These are phyloP conservation scores for Struthidea cinerea DNA, from an alignment of 2,113 vertebrate genomes.

Conservation along the genomic window DNA sequence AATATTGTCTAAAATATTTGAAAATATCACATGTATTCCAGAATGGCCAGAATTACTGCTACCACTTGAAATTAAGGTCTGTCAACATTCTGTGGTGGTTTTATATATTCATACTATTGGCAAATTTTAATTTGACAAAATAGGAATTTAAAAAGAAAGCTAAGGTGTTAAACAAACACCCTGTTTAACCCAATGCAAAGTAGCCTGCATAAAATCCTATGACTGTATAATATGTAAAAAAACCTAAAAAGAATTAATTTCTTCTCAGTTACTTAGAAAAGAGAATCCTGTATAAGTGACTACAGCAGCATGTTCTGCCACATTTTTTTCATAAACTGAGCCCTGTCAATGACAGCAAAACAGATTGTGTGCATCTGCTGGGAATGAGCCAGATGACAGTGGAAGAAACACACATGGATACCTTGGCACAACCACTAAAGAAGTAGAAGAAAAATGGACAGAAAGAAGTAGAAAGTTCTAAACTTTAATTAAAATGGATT, in stretches of 20 bases:
- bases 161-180: not conserved
- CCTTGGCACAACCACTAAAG: conserved; percentile 87
- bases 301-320: conserved; percentile 80
- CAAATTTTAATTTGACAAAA: not conserved
- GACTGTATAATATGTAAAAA: not conserved
- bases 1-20: not conserved
- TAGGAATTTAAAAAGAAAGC: not conserved
- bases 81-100: not conserved
- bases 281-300: conserved; percentile 74
- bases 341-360: conserved; percentile 82
- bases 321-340: conserved; percentile 82
- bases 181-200: not conserved
- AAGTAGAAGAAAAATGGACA: conserved; percentile 71
- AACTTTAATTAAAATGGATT: conserved; percentile 75
- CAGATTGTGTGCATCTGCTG: conserved; percentile 89
- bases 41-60: not conserved
- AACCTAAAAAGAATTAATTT: conserved; percentile 45
- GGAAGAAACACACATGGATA: conserved; percentile 87
- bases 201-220: not conserved
- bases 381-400: conserved; percentile 92
- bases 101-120: not conserved
- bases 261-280: conserved; percentile 66
- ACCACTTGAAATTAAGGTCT: not conserved
- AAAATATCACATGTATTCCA: not conserved
- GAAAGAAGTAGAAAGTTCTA: conserved; percentile 75